phyloP scores from a whole-genome alignment of 2,113 vertebrate species.

The Trematocara macrostoma region DNA sequence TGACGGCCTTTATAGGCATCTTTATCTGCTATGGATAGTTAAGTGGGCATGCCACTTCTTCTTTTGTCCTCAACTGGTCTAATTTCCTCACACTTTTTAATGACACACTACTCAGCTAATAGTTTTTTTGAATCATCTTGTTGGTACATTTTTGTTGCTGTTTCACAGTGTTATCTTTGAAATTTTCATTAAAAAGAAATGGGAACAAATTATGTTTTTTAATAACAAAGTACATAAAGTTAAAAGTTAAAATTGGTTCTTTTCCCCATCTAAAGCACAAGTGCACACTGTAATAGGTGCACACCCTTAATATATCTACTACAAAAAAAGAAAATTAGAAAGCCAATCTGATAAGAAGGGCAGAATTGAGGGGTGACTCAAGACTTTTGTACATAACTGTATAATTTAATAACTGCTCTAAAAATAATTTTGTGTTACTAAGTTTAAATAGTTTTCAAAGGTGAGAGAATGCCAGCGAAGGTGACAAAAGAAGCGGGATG shows the following conservation, averaged over 20 bases:
- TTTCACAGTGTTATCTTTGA: not conserved
- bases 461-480: not conserved
- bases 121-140: not conserved
- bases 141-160: not conserved
- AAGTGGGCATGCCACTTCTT: not conserved
- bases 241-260: not conserved
- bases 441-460: not conserved
- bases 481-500: not conserved
- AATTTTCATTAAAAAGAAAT: not conserved
- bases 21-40: not conserved
- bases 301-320: not conserved
- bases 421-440: not conserved
- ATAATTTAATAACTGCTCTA: not conserved
- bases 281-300: not conserved
- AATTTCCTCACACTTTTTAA: not conserved
- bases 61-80: not conserved
- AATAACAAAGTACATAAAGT: not conserved
- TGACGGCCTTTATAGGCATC: not conserved
- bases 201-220: not conserved
- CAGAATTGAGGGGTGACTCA: not conserved
- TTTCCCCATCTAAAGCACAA: not conserved
- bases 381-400: not conserved
- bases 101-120: not conserved
- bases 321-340: not conserved
- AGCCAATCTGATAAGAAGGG: not conserved